Base-by-base conservation (phyloP, 2,797 vertebrate species). In the Poecile montanus region DNA sequence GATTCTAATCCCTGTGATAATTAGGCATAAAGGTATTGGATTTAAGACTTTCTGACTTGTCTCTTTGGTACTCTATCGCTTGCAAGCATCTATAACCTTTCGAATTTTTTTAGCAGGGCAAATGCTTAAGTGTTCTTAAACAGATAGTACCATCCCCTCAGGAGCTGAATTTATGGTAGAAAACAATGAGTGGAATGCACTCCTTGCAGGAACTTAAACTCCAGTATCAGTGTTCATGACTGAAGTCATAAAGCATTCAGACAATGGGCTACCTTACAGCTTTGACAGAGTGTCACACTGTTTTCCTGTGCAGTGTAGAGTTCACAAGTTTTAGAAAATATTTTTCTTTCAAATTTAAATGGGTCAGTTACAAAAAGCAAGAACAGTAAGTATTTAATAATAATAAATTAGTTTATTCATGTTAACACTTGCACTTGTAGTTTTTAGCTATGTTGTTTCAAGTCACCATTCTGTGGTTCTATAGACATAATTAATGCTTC, bases 341-440 rank as follows among this genome's bases (percentile, higher is more conserved):
- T 6, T 74, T 76, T 73, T 70, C 12, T 85, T 85, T 85, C 40
- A 21, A 48, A 70, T 11, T 40, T 85, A 72, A 79, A 40, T 78
- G 38, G 3, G 16, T 63, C 54, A 48, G 38, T 75, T 86, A 36
- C 25, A 74, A 80, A 87, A 29, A 92, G 29, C 26, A 74, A 75
- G 54, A 70, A 57, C 32, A 86, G 68, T 61, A 80, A 95, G 68
- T 94, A 89, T 75, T 85, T 85, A 73, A 72, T 73, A 84, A 23
- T 56, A 78, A 74, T 68, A 67, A 75, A 73, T 34, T 32, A 36
- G 34, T 66, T 67, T 65, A 65, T n/a, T 91, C 29, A 78, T 3
- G 2, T 58, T 88, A 70, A 29, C 9, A 3, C 26, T 85, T 88
- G n/a, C 21, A 51, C 48, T 71, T 83, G 22, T 87, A 65, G 6